Base-by-base conservation (phyloP, 2,888 invertebrate genomes). In the Latrodectus elegans region DNA sequence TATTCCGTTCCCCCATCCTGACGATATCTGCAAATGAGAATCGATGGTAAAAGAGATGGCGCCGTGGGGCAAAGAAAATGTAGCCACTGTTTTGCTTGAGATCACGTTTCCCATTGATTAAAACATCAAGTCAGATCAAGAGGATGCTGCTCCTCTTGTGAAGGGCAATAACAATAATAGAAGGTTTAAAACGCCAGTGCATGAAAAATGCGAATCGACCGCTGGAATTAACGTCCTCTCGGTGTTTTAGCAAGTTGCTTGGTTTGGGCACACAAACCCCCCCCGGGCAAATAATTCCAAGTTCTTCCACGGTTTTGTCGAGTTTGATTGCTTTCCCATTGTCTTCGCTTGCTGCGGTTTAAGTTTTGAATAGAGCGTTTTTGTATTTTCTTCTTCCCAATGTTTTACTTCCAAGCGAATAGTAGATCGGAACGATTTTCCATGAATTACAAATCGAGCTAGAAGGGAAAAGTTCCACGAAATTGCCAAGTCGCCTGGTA, bases 101-200 rank as follows among this genome's bases (percentile, higher is more conserved):
- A 76, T 86, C 85, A 86, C 85, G 85, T 86, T 80, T 51, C 70
- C 76, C 80, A 71, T 86, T 86, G 85, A 86, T 86, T 80, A 80
- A 68, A 72, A 73, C 73, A 67, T 78, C 78, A 84, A 73, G 77
- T 74, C 38, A 1, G 38, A 38, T 38, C 38, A 4, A 38, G 55
- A 15, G n/a, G 73, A 60, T 22, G 65, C 26, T 67, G 55, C 38
- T 22, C 74, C 81, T 67, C 68, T 55, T 64, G n/a, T 55, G 53
- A 22, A 15, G 53, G 26, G 65, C 64, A 72, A 73, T 78, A 84
- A 84, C 72, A 84, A 84, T 84, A 84, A 84, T 84, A 84, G 77
- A 84, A 77, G 76, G 84, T 77, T 84, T 77, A 75, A 38, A n/a
- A 12, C 76, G 76, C 84, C 67, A 83, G 55, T 15, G 71, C 73